These are phyloP conservation scores for Andrena bicolor DNA, from an alignment of 2,888 invertebrate genomes.

Conservation along the genomic window DNA sequence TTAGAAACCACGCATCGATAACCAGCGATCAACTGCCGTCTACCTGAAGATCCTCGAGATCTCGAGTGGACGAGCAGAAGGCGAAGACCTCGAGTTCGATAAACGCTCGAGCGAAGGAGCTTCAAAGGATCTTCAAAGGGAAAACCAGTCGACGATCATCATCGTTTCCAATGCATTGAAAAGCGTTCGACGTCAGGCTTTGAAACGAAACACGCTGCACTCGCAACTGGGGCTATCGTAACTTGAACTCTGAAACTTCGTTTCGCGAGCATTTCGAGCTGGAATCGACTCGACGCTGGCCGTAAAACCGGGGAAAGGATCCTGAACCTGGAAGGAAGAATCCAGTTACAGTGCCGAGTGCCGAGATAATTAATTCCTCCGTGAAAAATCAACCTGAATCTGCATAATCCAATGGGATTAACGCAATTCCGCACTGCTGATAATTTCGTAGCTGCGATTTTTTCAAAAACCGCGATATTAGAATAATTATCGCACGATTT, in stretches of 20 bases:
- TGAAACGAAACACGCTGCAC: constrained; percentile 3
- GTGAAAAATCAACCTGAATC: constrained; percentile 18
- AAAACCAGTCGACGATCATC: neutral
- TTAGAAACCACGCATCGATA: neutral
- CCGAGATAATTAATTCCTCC: constrained; percentile 57
- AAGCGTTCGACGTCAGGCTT: neutral
- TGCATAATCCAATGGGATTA: constrained; percentile 61
- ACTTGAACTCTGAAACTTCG: neutral
- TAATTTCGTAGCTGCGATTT: neutral
- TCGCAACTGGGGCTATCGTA: neutral
- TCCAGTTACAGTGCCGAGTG: constrained; percentile 39
- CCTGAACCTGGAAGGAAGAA: constrained; percentile 33
- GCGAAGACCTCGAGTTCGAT: constrained; percentile 7
- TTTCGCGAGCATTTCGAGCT: constrained; percentile 38
- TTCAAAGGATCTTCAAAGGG: neutral
- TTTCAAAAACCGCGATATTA: neutral
- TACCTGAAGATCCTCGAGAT: constrained; percentile 4
- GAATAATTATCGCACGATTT: constrained; percentile 8
- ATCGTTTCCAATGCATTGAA: neutral
- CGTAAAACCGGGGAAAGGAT: constrained; percentile 55
- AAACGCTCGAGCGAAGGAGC: neutral
- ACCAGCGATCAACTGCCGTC: neutral
- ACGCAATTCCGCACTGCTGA: neutral
- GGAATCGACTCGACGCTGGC: constrained; percentile 34
- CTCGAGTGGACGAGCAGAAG: constrained; percentile 1